Evolutionary conservation across 2,797 vertebrate species (phyloP).

Genomic region (Pangasius djambal): DNA sequence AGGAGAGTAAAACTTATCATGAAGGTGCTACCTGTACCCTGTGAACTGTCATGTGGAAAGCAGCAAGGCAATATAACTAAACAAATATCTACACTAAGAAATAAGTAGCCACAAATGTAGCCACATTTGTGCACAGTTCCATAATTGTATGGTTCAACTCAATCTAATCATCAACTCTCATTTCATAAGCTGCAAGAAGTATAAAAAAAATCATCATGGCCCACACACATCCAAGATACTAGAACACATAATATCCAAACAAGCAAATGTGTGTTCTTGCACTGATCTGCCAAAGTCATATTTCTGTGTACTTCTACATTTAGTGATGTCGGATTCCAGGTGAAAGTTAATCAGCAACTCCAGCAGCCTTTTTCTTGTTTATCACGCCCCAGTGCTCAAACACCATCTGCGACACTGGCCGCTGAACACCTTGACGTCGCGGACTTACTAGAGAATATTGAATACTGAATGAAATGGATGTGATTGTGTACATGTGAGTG

Average conservation of each 20-base stretch:
- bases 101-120: not conserved
- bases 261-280: not conserved
- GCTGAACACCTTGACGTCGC: not conserved
- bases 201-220: not conserved
- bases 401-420: not conserved
- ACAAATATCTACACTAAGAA: constrained; percentile 3
- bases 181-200: not conserved
- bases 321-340: not conserved
- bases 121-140: not conserved
- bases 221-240: not conserved
- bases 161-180: not conserved
- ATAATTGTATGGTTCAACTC: too few relatives aligned
- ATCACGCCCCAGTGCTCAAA: not conserved
- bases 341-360: not conserved
- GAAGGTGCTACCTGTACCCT: constrained; percentile 65
- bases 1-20: constrained; percentile 62
- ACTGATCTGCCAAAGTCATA: not conserved
- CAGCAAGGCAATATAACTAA: constrained; percentile 13
- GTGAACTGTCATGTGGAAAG: constrained; percentile 33
- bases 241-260: too few relatives aligned
- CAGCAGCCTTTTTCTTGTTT: not conserved
- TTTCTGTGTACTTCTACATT: not conserved
- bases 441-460: not conserved
- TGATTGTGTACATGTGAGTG: constrained; percentile 3
- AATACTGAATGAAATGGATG: constrained; percentile 1